Conservation (phyloP, 2,797 vertebrate species). For the Gymnocypris eckloni region DNA sequence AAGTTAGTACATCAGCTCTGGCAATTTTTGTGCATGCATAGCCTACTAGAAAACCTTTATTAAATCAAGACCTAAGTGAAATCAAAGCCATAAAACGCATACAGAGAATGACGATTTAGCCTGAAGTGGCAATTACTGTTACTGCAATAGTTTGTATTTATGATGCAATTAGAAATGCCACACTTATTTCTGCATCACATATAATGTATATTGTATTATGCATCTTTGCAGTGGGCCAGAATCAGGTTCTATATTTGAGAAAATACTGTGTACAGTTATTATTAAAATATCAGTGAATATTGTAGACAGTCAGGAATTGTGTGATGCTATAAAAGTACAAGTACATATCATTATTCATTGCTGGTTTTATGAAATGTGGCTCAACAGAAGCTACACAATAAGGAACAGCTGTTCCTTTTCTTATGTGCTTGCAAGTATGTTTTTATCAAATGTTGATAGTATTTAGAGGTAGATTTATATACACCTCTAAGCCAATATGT, state of each 20-base stretch:
- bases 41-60: not conserved
- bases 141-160: slow-evolving; percentile 10
- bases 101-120: slow-evolving; percentile 14
- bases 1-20: not conserved
- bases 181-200: slow-evolving; percentile 18
- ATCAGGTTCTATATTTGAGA: not conserved
- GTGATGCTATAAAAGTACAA: not conserved
- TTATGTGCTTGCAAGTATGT: not conserved
- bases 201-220: slow-evolving; percentile 9
- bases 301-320: not conserved
- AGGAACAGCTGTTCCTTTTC: not conserved
- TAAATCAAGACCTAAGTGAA: not conserved
- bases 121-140: slow-evolving; percentile 27
- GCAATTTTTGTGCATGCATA: not conserved
- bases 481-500: not conserved
- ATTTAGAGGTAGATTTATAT: not conserved
- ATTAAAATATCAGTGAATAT: not conserved
- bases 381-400: not conserved
- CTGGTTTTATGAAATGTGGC: not conserved
- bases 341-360: not conserved
- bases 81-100: slow-evolving; percentile 17
- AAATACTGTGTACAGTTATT: not conserved
- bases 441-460: not conserved
- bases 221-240: not conserved
- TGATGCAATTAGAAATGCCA: slow-evolving; percentile 20